Base-by-base conservation (phyloP, 2,797 vertebrate species). In the Eulemur albifrons region DNA sequence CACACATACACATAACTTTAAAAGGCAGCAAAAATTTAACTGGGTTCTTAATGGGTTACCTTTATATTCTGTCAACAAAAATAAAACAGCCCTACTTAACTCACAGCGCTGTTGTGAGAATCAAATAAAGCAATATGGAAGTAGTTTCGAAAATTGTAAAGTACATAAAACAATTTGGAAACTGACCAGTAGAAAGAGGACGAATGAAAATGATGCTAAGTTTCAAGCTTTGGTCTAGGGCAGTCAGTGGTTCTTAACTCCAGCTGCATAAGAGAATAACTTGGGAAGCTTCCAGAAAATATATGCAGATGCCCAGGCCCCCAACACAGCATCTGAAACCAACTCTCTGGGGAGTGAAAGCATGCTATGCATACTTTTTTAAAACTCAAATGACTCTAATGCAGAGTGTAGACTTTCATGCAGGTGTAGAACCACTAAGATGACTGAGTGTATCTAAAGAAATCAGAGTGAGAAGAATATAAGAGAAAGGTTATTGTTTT, bases 1-100 rank as follows among this genome's bases (percentile, higher is more conserved):
- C 2, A 40, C 7, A 73, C n/a, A 73, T 13, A 54, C 23, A 38
- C 2, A n/a, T 30, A 23, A 90, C 70, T 90, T 84, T 54, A 54
- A 94, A 84, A 86, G 43, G 18, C 14, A 63, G 50, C n/a, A 76
- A 95, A 92, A 88, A 92, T 15, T 12, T 87, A 88, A 77, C 45
- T 73, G 25, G 27, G 21, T 73, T 86, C 50, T 73, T 73, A 81
- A 72, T 32, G 23, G 54, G 27, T 88, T 93, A 96, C 45, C 63
- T 95, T 82, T 67, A 52, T 63, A n/a, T 48, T 40, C 61, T 65
- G 72, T 54, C 65, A 92, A 73, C 40, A 73, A 90, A 80, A 92
- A 87, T 59, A 87, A 82, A 93, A 83, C 4, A 82, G 32, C 40
- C 35, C 70, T 70, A 54, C 35, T 83, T 93, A 84, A 87, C 32